Evolutionary conservation across 2,888 invertebrate species (phyloP).

Genomic region (Sussaba pulchella): DNA sequence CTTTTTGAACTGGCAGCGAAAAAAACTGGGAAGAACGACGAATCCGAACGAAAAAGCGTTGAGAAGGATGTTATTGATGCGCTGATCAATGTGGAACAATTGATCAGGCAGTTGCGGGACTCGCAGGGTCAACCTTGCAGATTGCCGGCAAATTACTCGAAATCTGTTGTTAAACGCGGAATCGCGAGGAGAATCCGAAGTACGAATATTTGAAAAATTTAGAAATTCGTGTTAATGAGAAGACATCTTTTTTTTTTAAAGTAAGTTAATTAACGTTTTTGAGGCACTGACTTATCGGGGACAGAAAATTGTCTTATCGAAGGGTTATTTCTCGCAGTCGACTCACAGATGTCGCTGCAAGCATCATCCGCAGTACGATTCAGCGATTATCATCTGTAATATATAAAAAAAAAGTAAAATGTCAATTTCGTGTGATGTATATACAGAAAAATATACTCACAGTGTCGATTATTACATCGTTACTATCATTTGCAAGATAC

Average conservation of each 20-base stretch:
- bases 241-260: not conserved
- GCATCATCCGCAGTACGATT: not conserved
- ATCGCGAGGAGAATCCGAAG: constrained; percentile 37
- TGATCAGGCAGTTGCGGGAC: constrained; percentile 60
- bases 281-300: not conserved
- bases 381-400: too few species aligned
- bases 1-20: constrained; percentile 68
- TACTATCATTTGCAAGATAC: not conserved
- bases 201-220: constrained; percentile 34
- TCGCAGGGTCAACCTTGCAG: constrained; percentile 5
- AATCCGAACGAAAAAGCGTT: not conserved
- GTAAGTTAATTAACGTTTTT: not conserved
- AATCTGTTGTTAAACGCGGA: constrained; percentile 24
- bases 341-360: constrained; percentile 11
- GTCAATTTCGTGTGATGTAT: too few species aligned
- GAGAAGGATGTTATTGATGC: constrained; percentile 53
- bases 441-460: too few species aligned
- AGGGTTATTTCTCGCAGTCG: not conserved
- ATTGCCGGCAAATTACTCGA: constrained; percentile 2
- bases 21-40: constrained; percentile 36
- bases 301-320: constrained; percentile 20
- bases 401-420: too few species aligned
- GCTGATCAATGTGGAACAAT: constrained; percentile 62
- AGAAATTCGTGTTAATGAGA: not conserved
- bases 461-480: not conserved